phyloP scores from a whole-genome alignment of 2,888 invertebrate species.

The Lamproptera curius region DNA sequence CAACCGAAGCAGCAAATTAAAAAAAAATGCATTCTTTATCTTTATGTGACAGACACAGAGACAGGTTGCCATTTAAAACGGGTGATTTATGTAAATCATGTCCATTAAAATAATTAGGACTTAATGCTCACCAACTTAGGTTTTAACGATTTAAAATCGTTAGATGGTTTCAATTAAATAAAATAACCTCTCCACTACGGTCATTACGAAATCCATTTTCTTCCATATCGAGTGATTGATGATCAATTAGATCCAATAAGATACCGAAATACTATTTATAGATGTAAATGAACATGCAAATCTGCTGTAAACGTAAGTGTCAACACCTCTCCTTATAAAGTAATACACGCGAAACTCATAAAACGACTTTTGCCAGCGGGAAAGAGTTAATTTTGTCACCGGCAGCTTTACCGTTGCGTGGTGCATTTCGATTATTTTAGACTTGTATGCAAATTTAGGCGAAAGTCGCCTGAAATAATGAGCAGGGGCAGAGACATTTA shows the following conservation, averaged over 20 bases:
- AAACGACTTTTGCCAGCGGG: slow-evolving; percentile 15
- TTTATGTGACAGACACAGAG: too few species aligned
- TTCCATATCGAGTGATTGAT: not conserved
- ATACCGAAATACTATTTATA: slow-evolving; percentile 11
- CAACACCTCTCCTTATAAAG: slow-evolving; percentile 19
- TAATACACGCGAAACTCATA: slow-evolving; percentile 1
- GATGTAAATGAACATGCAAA: slow-evolving; percentile 16
- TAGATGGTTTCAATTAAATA: too few species aligned
- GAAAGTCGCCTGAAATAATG: too few species aligned
- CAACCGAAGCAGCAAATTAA: too few species aligned
- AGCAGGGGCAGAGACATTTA: too few species aligned
- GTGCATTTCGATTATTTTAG: not conserved
- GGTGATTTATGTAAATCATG: too few species aligned
- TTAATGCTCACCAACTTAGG: too few species aligned
- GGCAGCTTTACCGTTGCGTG: not conserved
- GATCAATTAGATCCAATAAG: slow-evolving; percentile 10
- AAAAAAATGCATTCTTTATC: too few species aligned
- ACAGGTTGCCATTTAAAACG: too few species aligned
- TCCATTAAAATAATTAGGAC: too few species aligned
- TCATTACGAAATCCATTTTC: not conserved
- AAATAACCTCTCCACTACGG: not conserved
- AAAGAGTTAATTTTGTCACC: slow-evolving; percentile 7
- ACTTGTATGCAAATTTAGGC: not conserved
- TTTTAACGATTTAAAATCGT: too few species aligned
- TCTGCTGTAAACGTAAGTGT: slow-evolving; percentile 15